Conservation (phyloP, 2,888 invertebrate species). For the Formica aserva region DNA sequence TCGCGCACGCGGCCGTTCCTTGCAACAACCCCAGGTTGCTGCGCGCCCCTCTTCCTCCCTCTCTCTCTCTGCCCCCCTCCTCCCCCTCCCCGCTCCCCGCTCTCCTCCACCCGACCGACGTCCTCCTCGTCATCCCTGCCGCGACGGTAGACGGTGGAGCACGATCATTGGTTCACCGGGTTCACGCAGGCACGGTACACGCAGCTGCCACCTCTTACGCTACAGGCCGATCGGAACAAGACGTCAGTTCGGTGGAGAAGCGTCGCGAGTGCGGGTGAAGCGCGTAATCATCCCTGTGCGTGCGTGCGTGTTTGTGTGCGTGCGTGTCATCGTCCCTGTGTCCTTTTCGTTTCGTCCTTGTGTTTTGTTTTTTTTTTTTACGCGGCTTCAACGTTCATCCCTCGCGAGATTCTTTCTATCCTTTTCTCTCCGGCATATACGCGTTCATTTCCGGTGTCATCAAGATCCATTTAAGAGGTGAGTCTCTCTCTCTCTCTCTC, state of each 20-base stretch:
- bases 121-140: slow-evolving; percentile 74
- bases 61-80: no score
- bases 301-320: no score
- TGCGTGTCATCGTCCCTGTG: no score
- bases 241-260: slow-evolving; percentile 71
- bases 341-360: no score
- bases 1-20: slow-evolving; percentile 70
- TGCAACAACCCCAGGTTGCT: slow-evolving; percentile 71
- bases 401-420: background rate
- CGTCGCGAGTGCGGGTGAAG: slow-evolving; percentile 71
- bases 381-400: no score
- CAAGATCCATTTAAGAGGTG: slow-evolving; percentile 16
- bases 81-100: no score
- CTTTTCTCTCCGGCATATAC: background rate
- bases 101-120: slow-evolving; percentile 39
- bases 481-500: background rate
- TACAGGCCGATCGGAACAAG: slow-evolving; percentile 69
- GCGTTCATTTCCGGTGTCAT: slow-evolving; percentile 12
- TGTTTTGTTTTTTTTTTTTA: no score
- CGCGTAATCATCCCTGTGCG: background rate
- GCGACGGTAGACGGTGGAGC: slow-evolving; percentile 72
- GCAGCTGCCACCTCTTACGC: slow-evolving; percentile 78
- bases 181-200: slow-evolving; percentile 81
- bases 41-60: slow-evolving; percentile 2
- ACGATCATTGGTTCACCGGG: slow-evolving; percentile 84